These are phyloP conservation scores for Xanthorhoe designata DNA, from an alignment of 2,888 invertebrate genomes.

Conservation along the genomic window DNA sequence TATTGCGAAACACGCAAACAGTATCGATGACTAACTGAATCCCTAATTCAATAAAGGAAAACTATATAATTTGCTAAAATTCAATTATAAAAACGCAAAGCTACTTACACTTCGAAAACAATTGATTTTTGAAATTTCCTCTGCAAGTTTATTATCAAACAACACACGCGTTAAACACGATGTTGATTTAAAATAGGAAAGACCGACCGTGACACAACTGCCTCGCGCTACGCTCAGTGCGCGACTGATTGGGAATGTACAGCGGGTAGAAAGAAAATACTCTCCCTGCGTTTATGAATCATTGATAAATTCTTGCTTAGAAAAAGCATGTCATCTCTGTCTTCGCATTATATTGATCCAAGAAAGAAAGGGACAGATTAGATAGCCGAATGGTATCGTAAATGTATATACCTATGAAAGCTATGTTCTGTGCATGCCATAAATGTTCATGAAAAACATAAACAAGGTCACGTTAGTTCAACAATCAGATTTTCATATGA, in stretches of 20 bases:
- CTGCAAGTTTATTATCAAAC: background rate
- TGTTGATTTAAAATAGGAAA: background rate
- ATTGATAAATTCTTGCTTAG: background rate
- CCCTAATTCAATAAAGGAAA: background rate
- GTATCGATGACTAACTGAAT: background rate
- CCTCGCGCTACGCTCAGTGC: constrained; percentile 11
- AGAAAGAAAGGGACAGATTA: background rate
- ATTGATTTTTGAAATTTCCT: background rate
- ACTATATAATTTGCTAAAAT: background rate
- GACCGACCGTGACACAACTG: constrained; percentile 8
- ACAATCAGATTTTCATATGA: too few relatives aligned
- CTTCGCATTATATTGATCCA: background rate
- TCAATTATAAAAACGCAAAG: background rate
- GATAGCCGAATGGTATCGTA: background rate
- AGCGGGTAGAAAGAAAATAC: background rate
- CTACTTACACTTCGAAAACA: constrained; percentile 8
- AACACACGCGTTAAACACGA: constrained; percentile 17
- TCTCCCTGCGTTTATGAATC: background rate
- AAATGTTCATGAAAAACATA: background rate
- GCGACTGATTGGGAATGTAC: constrained; percentile 15
- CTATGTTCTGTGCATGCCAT: too few relatives aligned
- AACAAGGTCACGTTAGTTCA: background rate
- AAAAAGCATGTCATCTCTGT: background rate
- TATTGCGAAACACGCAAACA: background rate
- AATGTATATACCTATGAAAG: background rate